Percentiles rank a stretch among this genome's conserved stretches.
Evolutionary conservation across 2,113 vertebrate genomes (phyloP).

Genomic region (Oreochromis aureus): DNA sequence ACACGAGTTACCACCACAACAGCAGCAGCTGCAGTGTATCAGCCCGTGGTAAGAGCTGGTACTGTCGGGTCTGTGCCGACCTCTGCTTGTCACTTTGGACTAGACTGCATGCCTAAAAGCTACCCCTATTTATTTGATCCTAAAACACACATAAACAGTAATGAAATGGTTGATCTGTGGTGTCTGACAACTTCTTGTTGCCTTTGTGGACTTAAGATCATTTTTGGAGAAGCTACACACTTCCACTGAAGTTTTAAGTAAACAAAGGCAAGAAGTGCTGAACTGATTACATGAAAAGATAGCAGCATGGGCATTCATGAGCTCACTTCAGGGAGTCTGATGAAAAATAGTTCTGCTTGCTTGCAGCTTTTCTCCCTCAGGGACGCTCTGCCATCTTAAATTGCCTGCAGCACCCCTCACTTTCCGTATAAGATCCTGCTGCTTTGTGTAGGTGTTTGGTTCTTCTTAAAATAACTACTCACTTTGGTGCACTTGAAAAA

Average conservation of each 20-base stretch:
- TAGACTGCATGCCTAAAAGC: conserved; percentile 17
- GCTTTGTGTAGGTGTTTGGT: conserved; percentile 4
- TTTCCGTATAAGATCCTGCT: neutral
- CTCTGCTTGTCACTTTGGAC: conserved; percentile 74
- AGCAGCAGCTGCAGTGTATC: conserved; percentile 20
- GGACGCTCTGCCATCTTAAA: conserved; percentile 7
- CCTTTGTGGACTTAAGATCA: conserved; percentile 54
- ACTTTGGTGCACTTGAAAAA: neutral
- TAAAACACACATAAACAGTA: neutral
- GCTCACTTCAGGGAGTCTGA: neutral
- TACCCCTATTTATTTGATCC: neutral
- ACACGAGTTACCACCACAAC: conserved; percentile 42
- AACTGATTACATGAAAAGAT: neutral
- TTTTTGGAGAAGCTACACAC: neutral
- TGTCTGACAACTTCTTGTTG: neutral
- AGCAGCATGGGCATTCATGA: neutral
- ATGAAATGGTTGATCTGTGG: neutral
- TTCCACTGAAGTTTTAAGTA: conserved; percentile 48
- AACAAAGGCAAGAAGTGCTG: conserved; percentile 49
- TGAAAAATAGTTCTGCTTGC: neutral
- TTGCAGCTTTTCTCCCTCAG: neutral
- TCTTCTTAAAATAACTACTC: conserved; percentile 19
- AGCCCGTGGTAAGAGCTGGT: conserved; percentile 77
- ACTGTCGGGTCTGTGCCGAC: conserved; percentile 87
- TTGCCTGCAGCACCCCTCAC: conserved; percentile 6